These are phyloP conservation scores for Aphelinus certus DNA, from an alignment of 1,140 invertebrate genomes.

Conservation along the genomic window DNA sequence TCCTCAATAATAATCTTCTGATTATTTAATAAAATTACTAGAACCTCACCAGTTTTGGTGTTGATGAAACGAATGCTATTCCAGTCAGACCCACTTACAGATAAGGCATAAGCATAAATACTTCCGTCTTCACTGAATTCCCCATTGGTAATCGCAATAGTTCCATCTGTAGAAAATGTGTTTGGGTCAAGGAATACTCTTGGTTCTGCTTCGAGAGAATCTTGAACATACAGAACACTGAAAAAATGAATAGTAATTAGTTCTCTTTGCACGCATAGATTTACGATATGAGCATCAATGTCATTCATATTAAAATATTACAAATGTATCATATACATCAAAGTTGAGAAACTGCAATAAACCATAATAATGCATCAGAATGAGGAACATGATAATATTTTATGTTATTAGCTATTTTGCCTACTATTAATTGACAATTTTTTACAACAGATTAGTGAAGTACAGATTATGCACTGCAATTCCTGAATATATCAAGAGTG, in stretches of 20 bases:
- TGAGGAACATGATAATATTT: no score
- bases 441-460: no score
- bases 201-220: slow-evolving; percentile 80
- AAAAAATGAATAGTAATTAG: slow-evolving; percentile 42
- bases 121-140: slow-evolving; percentile 92
- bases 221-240: slow-evolving; percentile 94
- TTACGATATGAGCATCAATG: no score
- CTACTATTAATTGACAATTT: no score
- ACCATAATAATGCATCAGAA: no score
- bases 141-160: slow-evolving; percentile 81
- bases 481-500: no score
- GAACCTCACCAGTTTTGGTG: slow-evolving; percentile 73
- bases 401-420: no score
- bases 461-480: no score
- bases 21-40: slow-evolving; percentile 24
- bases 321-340: not conserved
- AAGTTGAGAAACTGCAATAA: not conserved
- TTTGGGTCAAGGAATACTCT: slow-evolving; percentile 97
- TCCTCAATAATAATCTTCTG: slow-evolving; percentile 8
- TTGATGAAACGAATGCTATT: slow-evolving; percentile 87
- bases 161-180: slow-evolving; percentile 91
- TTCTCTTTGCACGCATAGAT: no score
- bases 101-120: slow-evolving; percentile 91
- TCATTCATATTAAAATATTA: slow-evolving; percentile 7
- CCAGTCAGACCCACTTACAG: slow-evolving; percentile 95